A percentile compares a stretch with the other conserved stretches of the same genome.
phyloP scores from a whole-genome alignment of 2,888 invertebrate species.

The Eustalomyia histrio region DNA sequence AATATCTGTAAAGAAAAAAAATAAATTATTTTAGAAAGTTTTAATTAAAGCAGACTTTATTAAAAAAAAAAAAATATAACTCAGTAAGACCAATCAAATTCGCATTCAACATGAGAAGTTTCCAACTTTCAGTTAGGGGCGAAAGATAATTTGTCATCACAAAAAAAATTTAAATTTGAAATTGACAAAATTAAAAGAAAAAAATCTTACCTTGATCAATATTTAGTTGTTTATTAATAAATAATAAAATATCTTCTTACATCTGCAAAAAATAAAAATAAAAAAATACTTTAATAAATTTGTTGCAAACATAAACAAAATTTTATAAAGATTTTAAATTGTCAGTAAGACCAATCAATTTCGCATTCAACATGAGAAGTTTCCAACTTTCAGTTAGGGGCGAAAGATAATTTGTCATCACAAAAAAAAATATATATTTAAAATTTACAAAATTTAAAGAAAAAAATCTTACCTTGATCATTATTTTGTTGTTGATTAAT shows the following conservation, averaged over 20 bases:
- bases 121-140: conserved; percentile 65
- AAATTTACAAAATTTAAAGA: too few relatives aligned
- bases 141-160: conserved; percentile 59
- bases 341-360: conserved; percentile 73
- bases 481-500: too few relatives aligned
- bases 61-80: conserved; percentile 2
- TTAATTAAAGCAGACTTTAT: neutral
- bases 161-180: conserved; percentile 13
- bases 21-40: neutral
- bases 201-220: too few relatives aligned
- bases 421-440: neutral
- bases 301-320: too few relatives aligned
- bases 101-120: conserved; percentile 73
- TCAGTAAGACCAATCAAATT: conserved; percentile 73
- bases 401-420: conserved; percentile 76
- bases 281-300: too few relatives aligned
- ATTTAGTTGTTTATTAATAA: too few relatives aligned
- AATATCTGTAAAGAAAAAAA: neutral
- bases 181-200: neutral
- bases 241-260: too few relatives aligned
- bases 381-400: conserved; percentile 74
- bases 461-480: too few relatives aligned
- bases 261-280: too few relatives aligned
- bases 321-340: neutral
- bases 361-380: conserved; percentile 74